phyloP scores from a whole-genome alignment of 2,888 invertebrate species.

The Limenitis arthemis region DNA sequence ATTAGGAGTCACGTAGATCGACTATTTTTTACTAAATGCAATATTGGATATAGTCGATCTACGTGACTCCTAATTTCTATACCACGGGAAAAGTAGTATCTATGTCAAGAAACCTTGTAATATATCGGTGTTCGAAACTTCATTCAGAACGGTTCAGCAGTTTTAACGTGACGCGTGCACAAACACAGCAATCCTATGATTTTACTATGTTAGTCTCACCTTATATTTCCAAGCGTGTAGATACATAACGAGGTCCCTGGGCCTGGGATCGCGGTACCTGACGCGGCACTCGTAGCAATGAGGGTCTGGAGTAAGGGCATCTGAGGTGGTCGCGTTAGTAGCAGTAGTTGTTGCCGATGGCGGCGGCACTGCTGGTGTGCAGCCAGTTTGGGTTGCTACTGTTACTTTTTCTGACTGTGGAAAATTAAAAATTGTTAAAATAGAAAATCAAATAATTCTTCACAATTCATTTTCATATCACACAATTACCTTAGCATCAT shows the following conservation, averaged over 20 bases:
- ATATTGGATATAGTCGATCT: too few species aligned
- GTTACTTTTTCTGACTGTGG: constrained; percentile 76
- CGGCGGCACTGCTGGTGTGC: constrained; percentile 70
- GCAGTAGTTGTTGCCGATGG: neutral
- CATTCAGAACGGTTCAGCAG: too few species aligned
- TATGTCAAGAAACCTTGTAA: too few species aligned
- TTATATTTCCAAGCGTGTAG: constrained; percentile 95
- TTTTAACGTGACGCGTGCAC: too few species aligned
- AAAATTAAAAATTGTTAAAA: neutral
- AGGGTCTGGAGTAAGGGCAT: constrained; percentile 79
- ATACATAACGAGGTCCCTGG: constrained; percentile 94
- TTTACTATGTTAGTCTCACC: constrained; percentile 53
- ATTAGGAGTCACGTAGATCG: too few species aligned
- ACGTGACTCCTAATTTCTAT: too few species aligned
- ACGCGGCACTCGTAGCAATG: constrained; percentile 96
- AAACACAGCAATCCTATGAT: too few species aligned
- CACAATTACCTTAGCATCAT: constrained; percentile 52
- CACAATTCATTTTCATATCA: neutral
- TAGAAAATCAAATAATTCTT: neutral
- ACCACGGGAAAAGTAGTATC: too few species aligned
- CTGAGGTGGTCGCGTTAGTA: neutral
- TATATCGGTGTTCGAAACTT: too few species aligned
- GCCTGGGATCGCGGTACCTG: constrained; percentile 91
- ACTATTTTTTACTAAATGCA: too few species aligned
- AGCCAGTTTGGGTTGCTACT: constrained; percentile 90